Conservation (phyloP, 1,140 invertebrate species). For the Trichogramma pretiosum region DNA sequence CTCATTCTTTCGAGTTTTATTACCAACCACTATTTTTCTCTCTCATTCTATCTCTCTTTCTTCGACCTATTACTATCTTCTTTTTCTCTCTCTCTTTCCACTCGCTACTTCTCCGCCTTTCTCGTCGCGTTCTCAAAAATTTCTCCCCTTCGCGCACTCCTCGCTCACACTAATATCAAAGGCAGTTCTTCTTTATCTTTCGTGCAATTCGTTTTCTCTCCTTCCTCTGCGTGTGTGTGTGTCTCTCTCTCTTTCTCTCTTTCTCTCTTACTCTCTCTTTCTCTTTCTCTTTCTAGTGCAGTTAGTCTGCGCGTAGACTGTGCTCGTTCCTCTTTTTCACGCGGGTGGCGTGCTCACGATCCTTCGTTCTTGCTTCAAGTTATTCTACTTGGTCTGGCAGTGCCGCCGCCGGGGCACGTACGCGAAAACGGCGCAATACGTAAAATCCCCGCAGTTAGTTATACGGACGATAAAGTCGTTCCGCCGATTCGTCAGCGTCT, state of each 20-base stretch:
- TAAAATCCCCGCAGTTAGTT: slow-evolving; percentile 19
- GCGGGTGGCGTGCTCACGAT: too few relatives aligned
- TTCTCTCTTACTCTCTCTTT: background rate
- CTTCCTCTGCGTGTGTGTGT: background rate
- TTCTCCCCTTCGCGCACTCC: too few relatives aligned
- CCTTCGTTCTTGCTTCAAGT: too few relatives aligned
- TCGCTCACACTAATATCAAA: background rate
- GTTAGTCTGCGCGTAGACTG: slow-evolving; percentile 4
- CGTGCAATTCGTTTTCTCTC: slow-evolving; percentile 9
- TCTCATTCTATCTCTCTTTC: slow-evolving; percentile 5
- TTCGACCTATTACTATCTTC: slow-evolving; percentile 1
- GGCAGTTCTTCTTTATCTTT: slow-evolving; percentile 8
- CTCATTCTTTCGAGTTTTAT: background rate
- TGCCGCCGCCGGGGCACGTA: too few relatives aligned
- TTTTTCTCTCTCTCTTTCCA: background rate
- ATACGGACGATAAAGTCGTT: slow-evolving; percentile 19
- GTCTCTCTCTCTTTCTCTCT: background rate
- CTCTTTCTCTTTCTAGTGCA: slow-evolving; percentile 1
- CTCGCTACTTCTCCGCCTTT: background rate
- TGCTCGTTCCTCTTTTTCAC: background rate
- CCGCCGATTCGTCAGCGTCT: slow-evolving; percentile 20
- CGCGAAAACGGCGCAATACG: slow-evolving; percentile 9
- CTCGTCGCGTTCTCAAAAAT: background rate
- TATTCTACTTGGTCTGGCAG: too few relatives aligned
- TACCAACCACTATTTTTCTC: slow-evolving; percentile 1